Base-by-base conservation (phyloP, 1,140 invertebrate species). In the Pomacea maculata region DNA sequence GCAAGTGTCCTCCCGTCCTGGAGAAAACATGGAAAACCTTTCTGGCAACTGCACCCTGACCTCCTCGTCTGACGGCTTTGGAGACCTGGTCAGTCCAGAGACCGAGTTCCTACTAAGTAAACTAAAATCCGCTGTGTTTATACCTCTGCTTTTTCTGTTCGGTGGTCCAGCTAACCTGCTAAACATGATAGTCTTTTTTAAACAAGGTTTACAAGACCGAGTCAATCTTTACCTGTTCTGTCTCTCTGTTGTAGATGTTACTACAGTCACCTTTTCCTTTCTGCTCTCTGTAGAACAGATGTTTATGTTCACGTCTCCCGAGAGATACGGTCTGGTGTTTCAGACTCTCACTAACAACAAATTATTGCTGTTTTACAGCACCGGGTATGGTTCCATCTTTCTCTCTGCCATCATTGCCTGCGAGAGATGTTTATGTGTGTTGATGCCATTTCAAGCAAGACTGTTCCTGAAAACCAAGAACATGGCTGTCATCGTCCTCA, bases 81-180 rank as follows among this genome's bases (percentile, higher is more conserved):
- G 2, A 3, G 57, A 61, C 57, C 15, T 61, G 57, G 15, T 61
- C 57, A 61, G 57, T 61, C 57, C 57, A 61, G 57, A 61, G 9
- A 61, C 11, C 57, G 57, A 11, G 57, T 61, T 61, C 57, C 57
- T 61, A 17, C 4, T 61, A 0, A 61, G 11, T 17, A 61, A 61
- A 61, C 15, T 61, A 17, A 61, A 61, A 8, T 14, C 11, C 2
- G 57, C 57, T 61, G 57, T 61, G 57, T 14, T 61, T 6, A 61
- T 61, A 61, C 57, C 57, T 4, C 15, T 17, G 57, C 57, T 61
- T 17, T 61, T 61, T 75, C 73, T 21, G 25, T 57, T 54, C 19
- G 73, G 73, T 17, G 73, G 45, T n/a, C 73, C 73, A 21, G 52
- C 73, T 75, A 75, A 75, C 52, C 34, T 75, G 21, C 15, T 75